Percentiles rank a stretch among this genome's conserved stretches.
Conservation (phyloP, 2,797 vertebrate species). For the Poliocrania exsul region DNA sequence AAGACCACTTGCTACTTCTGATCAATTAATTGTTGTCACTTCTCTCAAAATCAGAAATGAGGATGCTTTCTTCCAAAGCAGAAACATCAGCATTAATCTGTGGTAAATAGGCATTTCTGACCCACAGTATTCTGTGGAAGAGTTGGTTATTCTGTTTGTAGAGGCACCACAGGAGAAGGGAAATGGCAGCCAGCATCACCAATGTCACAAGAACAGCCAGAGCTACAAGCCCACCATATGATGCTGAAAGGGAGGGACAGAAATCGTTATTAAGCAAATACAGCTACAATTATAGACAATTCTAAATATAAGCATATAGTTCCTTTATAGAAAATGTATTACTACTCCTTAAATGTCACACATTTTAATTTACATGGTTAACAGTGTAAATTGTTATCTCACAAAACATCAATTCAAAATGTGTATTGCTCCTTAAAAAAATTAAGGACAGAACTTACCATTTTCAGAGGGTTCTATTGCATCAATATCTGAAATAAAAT, state of each 20-base stretch:
- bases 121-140: constrained; percentile 74
- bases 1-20: not conserved
- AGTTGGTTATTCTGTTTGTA: constrained; percentile 79
- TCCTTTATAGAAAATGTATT: not conserved
- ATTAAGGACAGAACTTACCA: constrained; percentile 36
- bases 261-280: not conserved
- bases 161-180: constrained; percentile 77
- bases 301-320: not conserved
- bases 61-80: constrained; percentile 86
- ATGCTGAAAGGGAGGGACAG: constrained; percentile 73
- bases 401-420: not conserved
- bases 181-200: constrained; percentile 78
- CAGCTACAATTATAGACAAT: not conserved
- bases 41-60: constrained; percentile 87
- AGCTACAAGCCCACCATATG: constrained; percentile 75
- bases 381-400: not conserved
- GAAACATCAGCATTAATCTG: constrained; percentile 77
- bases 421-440: not conserved
- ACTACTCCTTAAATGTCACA: not conserved
- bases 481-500: constrained; percentile 67
- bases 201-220: constrained; percentile 78
- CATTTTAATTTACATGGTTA: not conserved
- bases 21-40: constrained; percentile 75
- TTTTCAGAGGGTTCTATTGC: constrained; percentile 22
- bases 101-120: constrained; percentile 81